Percentiles rank a stretch among this genome's conserved stretches.
Conservation (phyloP, 2,797 vertebrate genomes). For the Kryptopterus vitreolus region DNA sequence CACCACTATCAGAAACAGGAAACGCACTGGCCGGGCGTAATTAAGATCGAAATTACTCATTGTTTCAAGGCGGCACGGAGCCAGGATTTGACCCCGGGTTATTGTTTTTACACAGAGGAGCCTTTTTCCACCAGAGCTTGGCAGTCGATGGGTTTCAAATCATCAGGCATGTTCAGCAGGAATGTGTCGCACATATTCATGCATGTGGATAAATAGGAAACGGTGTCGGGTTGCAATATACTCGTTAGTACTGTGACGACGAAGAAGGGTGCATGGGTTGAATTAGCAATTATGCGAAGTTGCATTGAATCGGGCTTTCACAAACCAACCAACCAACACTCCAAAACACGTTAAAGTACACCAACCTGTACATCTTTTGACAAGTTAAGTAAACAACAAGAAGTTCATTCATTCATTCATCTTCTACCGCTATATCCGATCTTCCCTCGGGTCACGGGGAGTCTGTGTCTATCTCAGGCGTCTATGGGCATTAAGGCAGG, state of each 20-base stretch:
- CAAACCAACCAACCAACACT: not conserved
- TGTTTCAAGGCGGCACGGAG: conserved; percentile 73
- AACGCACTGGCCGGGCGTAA: conserved; percentile 57
- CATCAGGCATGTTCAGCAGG: conserved; percentile 53
- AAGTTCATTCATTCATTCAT: too few relatives aligned
- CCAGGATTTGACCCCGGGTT: conserved; percentile 70
- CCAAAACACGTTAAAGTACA: not conserved
- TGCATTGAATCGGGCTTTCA: not conserved
- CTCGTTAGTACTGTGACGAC: not conserved
- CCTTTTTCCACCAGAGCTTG: conserved; percentile 57
- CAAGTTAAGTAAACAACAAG: too few relatives aligned
- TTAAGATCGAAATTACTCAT: conserved; percentile 79
- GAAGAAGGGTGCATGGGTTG: not conserved
- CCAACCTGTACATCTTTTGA: not conserved
- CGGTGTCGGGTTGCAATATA: not conserved
- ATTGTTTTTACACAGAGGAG: conserved; percentile 64
- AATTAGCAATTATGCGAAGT: not conserved
- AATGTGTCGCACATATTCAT: conserved; percentile 21
- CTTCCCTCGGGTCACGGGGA: too few relatives aligned
- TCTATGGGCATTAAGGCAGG: too few relatives aligned
- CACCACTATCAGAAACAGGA: conserved; percentile 56
- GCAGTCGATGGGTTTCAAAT: conserved; percentile 57
- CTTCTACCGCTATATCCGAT: too few relatives aligned
- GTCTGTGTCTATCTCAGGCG: too few relatives aligned
- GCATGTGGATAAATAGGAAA: conserved; percentile 1